Evolutionary conservation across 2,797 vertebrate genomes (phyloP), one percentile per base, ranked within the genome.

Genomic region (Acanthiza pusilla): DNA sequence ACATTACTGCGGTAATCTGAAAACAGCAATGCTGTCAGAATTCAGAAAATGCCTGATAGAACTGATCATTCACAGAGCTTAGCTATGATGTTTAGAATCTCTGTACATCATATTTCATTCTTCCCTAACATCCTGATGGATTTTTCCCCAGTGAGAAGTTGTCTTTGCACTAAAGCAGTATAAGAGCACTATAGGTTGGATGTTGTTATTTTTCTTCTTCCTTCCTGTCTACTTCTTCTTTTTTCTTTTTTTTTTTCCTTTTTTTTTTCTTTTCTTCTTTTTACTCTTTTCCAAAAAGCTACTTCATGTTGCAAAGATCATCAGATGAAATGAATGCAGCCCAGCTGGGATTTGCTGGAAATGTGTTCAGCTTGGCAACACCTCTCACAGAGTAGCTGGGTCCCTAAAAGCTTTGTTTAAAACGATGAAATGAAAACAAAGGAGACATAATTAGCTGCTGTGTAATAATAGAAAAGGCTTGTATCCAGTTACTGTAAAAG

Each of bases 321-420:
- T 89, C 94, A 94, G 89, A 74, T 83, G 73, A 90, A 95, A 95
- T 94, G 94, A 95, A 96, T 92, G 80, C 78, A 68, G 40, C 96
- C 93, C 97, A 96, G 95, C 93, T 93, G 97, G 96, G 97, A 97
- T 96, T 92, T 97, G 73, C 91, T 96, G 94, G 96, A 95, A 97
- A 95, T 93, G 79, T 88, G 71, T 93, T 97, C 91, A 16, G 57
- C 87, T 97, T 97, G 96, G 96, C 94, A 96, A 86, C 84, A 68
- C 74, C 89, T 86, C 85, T 79, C 82, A 68, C 58, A 38, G 77
- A 92, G 93, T 73, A 72, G 85, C 87, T 96, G 88, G 75, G 89
- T 94, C 95, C 91, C 87, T 89, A 92, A 92, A 96, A 95, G 84
- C 93, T 96, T 97, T 97, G 95, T 96, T 97, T 97, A 93, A 97